Evolutionary conservation across 2,797 vertebrate genomes (phyloP).

Genomic region (Glossophaga mutica): DNA sequence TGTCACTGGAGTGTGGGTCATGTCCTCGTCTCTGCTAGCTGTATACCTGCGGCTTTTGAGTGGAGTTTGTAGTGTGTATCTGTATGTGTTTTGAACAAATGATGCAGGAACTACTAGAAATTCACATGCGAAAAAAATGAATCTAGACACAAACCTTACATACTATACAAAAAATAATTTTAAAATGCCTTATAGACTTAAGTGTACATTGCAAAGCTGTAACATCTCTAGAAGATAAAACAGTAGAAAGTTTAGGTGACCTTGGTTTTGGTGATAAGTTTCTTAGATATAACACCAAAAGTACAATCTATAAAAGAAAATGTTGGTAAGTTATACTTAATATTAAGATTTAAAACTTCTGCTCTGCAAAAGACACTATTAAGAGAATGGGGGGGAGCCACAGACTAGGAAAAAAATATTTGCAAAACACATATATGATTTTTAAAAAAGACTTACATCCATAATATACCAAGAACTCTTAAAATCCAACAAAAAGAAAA

Average conservation of each 20-base stretch:
- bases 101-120: not conserved
- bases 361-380: not conserved
- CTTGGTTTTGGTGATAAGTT: not conserved
- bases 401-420: not conserved
- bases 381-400: not conserved
- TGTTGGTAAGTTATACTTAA: not conserved
- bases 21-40: not conserved
- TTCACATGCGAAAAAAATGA: not conserved
- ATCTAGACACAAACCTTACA: not conserved
- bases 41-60: not conserved
- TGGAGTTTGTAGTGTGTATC: no score
- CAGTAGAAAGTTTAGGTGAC: not conserved
- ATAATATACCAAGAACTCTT: not conserved
- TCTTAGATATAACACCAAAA: not conserved
- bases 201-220: not conserved
- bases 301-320: not conserved
- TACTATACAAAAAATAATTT: not conserved
- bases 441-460: not conserved
- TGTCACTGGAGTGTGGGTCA: not conserved
- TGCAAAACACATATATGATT: not conserved
- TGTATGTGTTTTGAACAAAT: not conserved
- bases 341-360: not conserved
- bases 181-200: not conserved
- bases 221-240: not conserved
- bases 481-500: not conserved